Evolutionary conservation across 2,888 invertebrate species (phyloP), one percentile per base, ranked within the genome.

Genomic region (Stratiomys singularior): DNA sequence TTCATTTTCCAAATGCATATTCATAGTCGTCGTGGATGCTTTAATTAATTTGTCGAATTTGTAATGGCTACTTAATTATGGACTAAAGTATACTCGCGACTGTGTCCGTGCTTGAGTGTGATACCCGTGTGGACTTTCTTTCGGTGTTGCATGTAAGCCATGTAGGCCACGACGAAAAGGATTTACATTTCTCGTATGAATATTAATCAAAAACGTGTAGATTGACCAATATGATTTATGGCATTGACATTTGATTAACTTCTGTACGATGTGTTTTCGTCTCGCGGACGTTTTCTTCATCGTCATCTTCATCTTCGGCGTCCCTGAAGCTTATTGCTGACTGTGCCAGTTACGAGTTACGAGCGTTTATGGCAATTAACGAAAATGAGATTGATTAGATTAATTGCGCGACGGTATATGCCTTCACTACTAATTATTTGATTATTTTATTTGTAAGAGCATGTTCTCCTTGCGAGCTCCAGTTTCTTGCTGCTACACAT

Each of bases 181-280:
- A 74, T 77, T 77, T 64, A 77, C 52, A 56, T 74, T 74, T 74
- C 58, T 74, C 21, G 28, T 58, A 76, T 79, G 79, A 79, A 77
- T 79, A 78, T 79, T 66, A 67, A 76, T 77, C 37, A 60, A 74
- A n/a, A 60, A 64, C 52, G 58, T 77, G 67, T 21, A 56, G 67
- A 74, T 79, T 79, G 79, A 74, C 69, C 76, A 76, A 79, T 77
- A 77, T 76, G 79, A 79, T 77, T 79, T 79, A 79, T 77, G 69
- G 67, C 79, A 79, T 76, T 79, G 79, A 79, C 79, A 79, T 79
- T 79, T 79, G 79, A 77, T 78, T 77, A 79, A 77, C 79, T 77
- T 76, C 76, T 76, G 76, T 76, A 23, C 27, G 44, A 13, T 18
- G 72, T 69, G 21, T 44, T 64, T 47, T 46, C 37, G n/a, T 66